Conservation (phyloP, 2,888 invertebrate genomes). For the Melanostoma mellinum region DNA sequence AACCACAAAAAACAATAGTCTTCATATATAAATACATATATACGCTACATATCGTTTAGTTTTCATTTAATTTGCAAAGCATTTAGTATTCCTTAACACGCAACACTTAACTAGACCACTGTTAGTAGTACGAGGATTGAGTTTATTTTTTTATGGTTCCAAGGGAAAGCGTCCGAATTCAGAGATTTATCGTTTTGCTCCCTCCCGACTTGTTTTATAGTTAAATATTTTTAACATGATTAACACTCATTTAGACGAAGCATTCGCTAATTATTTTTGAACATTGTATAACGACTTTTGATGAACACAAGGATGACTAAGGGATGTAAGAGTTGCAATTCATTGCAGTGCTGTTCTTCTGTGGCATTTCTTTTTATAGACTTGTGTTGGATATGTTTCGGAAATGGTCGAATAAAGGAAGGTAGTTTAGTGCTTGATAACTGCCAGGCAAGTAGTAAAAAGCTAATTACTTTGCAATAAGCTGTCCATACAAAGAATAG, state of each 20-base stretch:
- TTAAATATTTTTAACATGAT: conserved; percentile 45
- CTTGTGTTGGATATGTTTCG: too few species aligned
- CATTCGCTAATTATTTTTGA: conserved; percentile 5
- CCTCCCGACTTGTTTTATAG: conserved; percentile 51
- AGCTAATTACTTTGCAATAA: too few species aligned
- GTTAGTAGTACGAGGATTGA: conserved; percentile 35
- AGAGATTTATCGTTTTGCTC: conserved; percentile 62
- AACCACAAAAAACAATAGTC: conserved; percentile 9
- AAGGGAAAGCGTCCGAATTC: conserved; percentile 58
- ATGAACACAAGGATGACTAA: neutral
- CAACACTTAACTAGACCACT: conserved; percentile 50
- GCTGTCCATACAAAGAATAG: too few species aligned
- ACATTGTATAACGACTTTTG: conserved; percentile 26
- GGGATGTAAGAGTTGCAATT: neutral
- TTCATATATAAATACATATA: neutral
- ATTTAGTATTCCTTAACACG: conserved; percentile 61
- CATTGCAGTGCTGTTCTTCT: neutral
- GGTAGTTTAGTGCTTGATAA: too few species aligned
- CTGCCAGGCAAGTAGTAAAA: too few species aligned
- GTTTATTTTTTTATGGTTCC: conserved; percentile 60
- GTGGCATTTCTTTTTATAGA: too few species aligned
- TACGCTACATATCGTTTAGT: conserved; percentile 58
- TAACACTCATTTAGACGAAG: conserved; percentile 50
- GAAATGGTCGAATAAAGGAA: too few species aligned
- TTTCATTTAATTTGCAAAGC: conserved; percentile 68